A percentile compares a stretch with the other conserved stretches of the same genome.
phyloP scores from a whole-genome alignment of 2,797 vertebrate genomes.

The Craterocephalus amniculus region DNA sequence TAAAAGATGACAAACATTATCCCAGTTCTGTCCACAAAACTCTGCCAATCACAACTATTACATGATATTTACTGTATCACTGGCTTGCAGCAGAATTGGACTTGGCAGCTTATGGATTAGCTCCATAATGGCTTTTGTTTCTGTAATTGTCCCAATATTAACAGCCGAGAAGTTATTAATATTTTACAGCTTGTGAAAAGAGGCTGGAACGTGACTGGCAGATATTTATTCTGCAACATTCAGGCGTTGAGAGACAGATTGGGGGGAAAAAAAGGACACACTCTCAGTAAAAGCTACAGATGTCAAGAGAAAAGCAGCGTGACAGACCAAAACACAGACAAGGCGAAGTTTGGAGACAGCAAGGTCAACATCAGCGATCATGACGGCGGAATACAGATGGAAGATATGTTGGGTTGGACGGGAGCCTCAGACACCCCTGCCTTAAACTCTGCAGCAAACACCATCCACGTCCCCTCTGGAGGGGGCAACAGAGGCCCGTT shows the following conservation, averaged over 20 bases:
- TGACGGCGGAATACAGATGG: slow-evolving; percentile 60
- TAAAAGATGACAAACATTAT: too few species aligned
- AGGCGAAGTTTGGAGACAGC: slow-evolving; percentile 29
- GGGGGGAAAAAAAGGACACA: slow-evolving; percentile 20
- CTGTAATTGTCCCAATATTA: not conserved
- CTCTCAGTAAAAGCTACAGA: slow-evolving; percentile 32
- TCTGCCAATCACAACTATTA: too few species aligned
- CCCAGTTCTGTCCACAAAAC: too few species aligned
- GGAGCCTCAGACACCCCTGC: slow-evolving; percentile 21
- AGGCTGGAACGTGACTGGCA: too few species aligned
- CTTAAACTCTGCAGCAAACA: slow-evolving; percentile 19
- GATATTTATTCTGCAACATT: slow-evolving; percentile 4
- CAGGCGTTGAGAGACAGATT: slow-evolving; percentile 21
- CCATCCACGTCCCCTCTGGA: slow-evolving; percentile 7
- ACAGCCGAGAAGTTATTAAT: not conserved
- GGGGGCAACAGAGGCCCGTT: slow-evolving; percentile 18
- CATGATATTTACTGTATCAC: not conserved
- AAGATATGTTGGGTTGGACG: slow-evolving; percentile 47
- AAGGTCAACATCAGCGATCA: slow-evolving; percentile 41
- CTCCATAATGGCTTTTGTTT: not conserved
- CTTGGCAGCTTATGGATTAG: not conserved
- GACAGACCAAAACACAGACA: slow-evolving; percentile 37
- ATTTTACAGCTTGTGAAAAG: not conserved
- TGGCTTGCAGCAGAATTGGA: not conserved
- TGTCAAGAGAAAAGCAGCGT: slow-evolving; percentile 42